Evolutionary conservation across 2,113 vertebrate genomes (phyloP).

Genomic region (Euleptes europaea): DNA sequence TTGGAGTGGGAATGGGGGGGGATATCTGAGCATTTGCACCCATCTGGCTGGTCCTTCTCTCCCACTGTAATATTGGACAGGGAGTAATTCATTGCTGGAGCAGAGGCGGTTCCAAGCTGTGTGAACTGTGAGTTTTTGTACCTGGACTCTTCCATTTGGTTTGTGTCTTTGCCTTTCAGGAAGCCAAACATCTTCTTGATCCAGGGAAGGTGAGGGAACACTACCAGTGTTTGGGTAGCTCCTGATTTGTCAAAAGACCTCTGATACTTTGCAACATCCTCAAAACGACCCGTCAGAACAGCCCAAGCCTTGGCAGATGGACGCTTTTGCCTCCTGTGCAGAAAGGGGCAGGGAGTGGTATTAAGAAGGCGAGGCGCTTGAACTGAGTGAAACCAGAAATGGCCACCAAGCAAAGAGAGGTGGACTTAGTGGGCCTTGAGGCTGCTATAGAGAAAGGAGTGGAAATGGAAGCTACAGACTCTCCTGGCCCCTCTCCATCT

Average conservation of each 20-base stretch:
- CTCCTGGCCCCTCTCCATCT: too few relatives aligned
- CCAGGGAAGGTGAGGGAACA: too few relatives aligned
- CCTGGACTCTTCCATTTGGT: too few relatives aligned
- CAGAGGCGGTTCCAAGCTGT: too few relatives aligned
- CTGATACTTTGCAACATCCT: not conserved
- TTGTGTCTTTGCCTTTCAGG: too few relatives aligned
- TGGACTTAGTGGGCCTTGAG: conserved; percentile 16
- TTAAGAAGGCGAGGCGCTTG: not conserved
- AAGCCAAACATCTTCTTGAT: not conserved
- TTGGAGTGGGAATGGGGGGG: too few relatives aligned
- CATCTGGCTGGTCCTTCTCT: too few relatives aligned
- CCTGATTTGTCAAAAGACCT: not conserved
- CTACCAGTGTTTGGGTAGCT: not conserved
- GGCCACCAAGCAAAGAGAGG: conserved; percentile 1
- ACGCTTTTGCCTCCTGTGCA: not conserved
- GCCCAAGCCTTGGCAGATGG: not conserved
- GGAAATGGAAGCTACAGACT: conserved; percentile 53
- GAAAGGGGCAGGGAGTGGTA: not conserved
- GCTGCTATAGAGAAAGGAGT: conserved; percentile 41
- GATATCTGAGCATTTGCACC: too few relatives aligned
- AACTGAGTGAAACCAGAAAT: not conserved
- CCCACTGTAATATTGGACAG: too few relatives aligned
- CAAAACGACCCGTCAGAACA: not conserved
- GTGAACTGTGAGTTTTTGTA: too few relatives aligned
- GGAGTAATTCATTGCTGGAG: too few relatives aligned